These are phyloP conservation scores for Desmophyllum pertusum DNA, from an alignment of 92 coral and sea anemone species.

Conservation along the genomic window DNA sequence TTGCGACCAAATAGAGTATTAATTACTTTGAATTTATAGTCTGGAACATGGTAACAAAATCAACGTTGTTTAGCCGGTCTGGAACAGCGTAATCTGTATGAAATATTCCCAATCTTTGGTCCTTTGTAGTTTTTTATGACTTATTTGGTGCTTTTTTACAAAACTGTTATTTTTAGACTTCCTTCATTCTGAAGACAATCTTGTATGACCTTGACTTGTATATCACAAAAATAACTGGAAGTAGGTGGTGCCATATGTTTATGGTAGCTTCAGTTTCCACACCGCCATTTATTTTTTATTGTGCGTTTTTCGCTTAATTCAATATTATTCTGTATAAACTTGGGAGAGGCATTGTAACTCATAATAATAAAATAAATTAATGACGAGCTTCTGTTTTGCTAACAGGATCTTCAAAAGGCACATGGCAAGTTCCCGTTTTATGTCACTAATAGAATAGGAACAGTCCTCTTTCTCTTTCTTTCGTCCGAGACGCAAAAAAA, in stretches of 20 bases:
- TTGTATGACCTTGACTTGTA: no score
- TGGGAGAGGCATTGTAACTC: neutral
- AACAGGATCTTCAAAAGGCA: no score
- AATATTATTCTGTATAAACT: no score
- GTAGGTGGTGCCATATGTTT: neutral
- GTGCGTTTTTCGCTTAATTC: neutral
- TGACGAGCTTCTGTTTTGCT: neutral
- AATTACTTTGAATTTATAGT: neutral
- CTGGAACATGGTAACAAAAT: neutral
- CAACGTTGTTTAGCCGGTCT: neutral
- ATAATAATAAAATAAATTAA: neutral
- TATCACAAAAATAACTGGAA: neutral
- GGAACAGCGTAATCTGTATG: neutral
- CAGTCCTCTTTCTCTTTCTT: no score
- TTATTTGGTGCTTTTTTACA: neutral
- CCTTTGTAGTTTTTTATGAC: neutral
- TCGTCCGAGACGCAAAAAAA: no score
- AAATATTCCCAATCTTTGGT: neutral
- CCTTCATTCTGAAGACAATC: neutral
- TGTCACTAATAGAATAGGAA: no score
- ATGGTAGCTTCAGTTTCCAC: neutral
- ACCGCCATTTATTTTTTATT: neutral
- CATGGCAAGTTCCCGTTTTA: no score
- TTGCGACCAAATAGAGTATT: neutral
- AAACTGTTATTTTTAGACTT: neutral